phyloP scores from a whole-genome alignment of 2,888 invertebrate genomes.

The Brenthis daphne region DNA sequence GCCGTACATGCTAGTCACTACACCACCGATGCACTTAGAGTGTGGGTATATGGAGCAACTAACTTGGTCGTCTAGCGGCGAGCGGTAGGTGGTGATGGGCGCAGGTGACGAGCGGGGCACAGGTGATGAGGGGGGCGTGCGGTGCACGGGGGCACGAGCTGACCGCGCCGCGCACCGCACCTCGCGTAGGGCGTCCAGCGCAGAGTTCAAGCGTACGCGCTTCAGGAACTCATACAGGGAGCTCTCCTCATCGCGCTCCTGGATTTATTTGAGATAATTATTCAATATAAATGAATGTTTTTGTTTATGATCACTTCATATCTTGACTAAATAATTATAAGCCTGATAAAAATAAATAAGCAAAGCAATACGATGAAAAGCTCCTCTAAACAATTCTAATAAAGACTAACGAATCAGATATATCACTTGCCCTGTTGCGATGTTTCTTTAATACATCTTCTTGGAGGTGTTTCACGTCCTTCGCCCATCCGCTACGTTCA shows the following conservation, averaged over 20 bases:
- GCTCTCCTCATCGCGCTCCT: slow-evolving; percentile 49
- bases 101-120: too few species aligned
- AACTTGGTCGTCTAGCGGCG: slow-evolving; percentile 62
- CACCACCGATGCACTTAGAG: too few species aligned
- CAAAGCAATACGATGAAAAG: not conserved
- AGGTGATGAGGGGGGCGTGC: not conserved
- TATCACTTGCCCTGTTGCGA: slow-evolving; percentile 50
- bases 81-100: slow-evolving; percentile 9
- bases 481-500: slow-evolving; percentile 65
- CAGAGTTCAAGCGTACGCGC: slow-evolving; percentile 62
- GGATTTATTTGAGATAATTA: not conserved
- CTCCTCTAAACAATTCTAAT: not conserved
- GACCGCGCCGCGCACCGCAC: slow-evolving; percentile 61
- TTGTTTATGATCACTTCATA: too few species aligned
- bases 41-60: not conserved
- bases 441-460: slow-evolving; percentile 53
- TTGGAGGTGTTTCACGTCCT: slow-evolving; percentile 61
- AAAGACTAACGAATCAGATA: too few species aligned
- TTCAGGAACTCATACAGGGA: slow-evolving; percentile 64
- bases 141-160: slow-evolving; percentile 38
- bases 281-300: too few species aligned
- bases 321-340: too few species aligned
- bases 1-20: too few species aligned
- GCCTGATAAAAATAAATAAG: not conserved
- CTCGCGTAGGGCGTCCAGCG: slow-evolving; percentile 64